Conservation (phyloP, 2,113 vertebrate species). For the Elaphurus davidianus region DNA sequence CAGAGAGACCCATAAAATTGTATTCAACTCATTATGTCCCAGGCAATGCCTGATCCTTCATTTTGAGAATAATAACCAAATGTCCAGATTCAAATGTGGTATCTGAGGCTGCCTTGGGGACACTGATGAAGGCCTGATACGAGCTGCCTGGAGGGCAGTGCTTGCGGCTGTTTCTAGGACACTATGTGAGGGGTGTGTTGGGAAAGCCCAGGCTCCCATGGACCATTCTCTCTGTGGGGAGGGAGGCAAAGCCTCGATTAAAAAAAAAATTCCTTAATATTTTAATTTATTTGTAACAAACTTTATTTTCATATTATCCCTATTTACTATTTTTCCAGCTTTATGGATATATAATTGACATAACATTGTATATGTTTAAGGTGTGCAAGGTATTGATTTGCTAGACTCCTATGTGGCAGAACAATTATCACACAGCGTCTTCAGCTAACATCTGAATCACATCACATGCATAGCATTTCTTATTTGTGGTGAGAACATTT, state of each 20-base stretch:
- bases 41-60: constrained; percentile 31
- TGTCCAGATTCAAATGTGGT: background rate
- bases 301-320: background rate
- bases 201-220: background rate
- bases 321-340: background rate
- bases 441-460: background rate
- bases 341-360: background rate
- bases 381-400: background rate
- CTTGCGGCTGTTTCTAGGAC: background rate
- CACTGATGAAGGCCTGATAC: background rate
- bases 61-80: constrained; percentile 18
- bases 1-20: constrained; percentile 59
- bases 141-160: background rate
- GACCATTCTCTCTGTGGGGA: background rate
- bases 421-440: background rate
- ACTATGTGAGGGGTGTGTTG: background rate
- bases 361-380: background rate
- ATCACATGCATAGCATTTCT: background rate
- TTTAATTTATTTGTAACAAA: background rate
- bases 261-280: background rate
- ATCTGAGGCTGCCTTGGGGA: background rate
- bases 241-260: background rate
- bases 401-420: background rate
- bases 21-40: constrained; percentile 54
- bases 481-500: background rate